A percentile compares a stretch with the other conserved stretches of the same genome.
Evolutionary conservation across 1,140 invertebrate genomes (phyloP).

Genomic region (Spodoptera litura): DNA sequence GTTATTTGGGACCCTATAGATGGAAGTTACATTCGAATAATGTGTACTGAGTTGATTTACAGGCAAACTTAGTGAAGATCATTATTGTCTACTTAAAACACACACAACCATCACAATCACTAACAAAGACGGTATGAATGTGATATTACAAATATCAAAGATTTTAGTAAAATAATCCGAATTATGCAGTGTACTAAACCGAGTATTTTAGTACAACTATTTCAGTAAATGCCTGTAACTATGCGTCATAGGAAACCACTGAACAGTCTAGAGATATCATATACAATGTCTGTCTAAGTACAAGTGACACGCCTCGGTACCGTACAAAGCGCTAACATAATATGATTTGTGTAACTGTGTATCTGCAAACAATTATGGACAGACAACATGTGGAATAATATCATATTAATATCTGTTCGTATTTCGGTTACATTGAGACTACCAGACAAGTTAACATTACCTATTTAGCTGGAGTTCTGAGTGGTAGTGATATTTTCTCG

Average conservation of each 20-base stretch:
- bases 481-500: not conserved
- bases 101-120: not conserved
- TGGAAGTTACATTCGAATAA: not conserved
- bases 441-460: not conserved
- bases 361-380: constrained; percentile 1
- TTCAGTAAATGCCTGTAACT: too few relatives aligned
- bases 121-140: too few relatives aligned
- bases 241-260: not conserved
- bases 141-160: too few relatives aligned
- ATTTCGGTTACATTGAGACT: not conserved
- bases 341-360: not conserved
- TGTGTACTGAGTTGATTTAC: not conserved
- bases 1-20: too few relatives aligned
- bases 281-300: not conserved
- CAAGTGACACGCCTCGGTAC: not conserved
- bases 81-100: not conserved
- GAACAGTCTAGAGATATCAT: not conserved
- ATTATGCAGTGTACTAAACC: not conserved
- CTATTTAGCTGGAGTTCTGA: not conserved
- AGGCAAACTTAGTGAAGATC: too few relatives aligned
- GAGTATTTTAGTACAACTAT: not conserved
- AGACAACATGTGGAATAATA: not conserved
- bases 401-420: not conserved
- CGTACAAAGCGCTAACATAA: constrained; percentile 7
- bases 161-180: too few relatives aligned